phyloP scores from a whole-genome alignment of 2,113 vertebrate genomes.

The Sorex fumeus region DNA sequence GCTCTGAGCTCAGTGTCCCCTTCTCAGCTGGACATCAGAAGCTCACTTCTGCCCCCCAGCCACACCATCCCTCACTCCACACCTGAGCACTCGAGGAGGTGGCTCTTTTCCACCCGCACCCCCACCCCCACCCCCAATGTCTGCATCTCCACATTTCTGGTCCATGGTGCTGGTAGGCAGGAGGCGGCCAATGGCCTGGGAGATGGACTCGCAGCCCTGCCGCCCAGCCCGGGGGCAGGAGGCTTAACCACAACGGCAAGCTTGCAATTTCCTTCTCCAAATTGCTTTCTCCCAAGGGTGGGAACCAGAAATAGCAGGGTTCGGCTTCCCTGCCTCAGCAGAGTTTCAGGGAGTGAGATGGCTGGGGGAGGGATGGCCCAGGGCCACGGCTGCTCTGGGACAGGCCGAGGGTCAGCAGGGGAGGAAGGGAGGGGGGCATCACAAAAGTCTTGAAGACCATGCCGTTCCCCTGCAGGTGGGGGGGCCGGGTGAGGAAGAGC shows the following conservation, averaged over 20 bases:
- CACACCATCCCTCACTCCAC: not conserved
- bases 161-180: not conserved
- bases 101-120: not conserved
- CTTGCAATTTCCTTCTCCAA: slow-evolving; percentile 69
- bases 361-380: not conserved
- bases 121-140: not conserved
- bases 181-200: not conserved
- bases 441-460: not conserved
- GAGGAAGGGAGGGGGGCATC: too few species aligned
- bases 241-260: slow-evolving; percentile 61
- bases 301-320: slow-evolving; percentile 73
- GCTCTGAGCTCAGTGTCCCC: too few species aligned
- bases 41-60: not conserved
- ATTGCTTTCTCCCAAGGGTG: slow-evolving; percentile 66
- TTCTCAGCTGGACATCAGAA: too few species aligned
- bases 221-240: not conserved
- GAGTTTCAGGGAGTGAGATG: not conserved
- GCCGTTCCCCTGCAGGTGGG: not conserved
- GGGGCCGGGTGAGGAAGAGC: not conserved
- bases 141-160: not conserved
- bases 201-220: not conserved
- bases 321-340: not conserved
- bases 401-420: too few species aligned
- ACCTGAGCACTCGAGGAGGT: not conserved
- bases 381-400: too few species aligned